These are phyloP conservation scores for Drosophila kohkoa DNA, from an alignment of 1,140 invertebrate genomes.

Conservation along the genomic window DNA sequence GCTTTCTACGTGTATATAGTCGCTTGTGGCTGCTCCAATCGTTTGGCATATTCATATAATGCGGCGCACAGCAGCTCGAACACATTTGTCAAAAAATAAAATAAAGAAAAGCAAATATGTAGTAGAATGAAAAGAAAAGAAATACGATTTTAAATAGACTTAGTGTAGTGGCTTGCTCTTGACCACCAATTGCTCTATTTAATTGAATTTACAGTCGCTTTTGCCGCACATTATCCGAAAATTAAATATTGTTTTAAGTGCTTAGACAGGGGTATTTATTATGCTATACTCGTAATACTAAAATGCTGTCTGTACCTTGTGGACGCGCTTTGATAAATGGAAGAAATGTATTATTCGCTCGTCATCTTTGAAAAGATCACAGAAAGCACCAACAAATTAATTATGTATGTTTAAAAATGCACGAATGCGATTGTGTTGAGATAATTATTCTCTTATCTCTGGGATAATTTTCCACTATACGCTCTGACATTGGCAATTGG, in stretches of 20 bases:
- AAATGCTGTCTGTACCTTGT: background rate
- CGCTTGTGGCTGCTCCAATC: conserved; percentile 41
- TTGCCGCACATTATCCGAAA: conserved; percentile 9
- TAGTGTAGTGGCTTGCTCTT: conserved; percentile 50
- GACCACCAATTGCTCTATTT: conserved; percentile 41
- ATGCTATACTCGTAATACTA: background rate
- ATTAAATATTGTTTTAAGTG: conserved; percentile 17
- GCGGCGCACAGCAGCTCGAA: background rate
- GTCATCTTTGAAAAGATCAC: background rate
- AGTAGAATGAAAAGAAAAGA: conserved; percentile 1
- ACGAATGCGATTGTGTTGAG: background rate
- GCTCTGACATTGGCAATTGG: too few relatives aligned
- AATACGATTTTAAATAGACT: conserved; percentile 43
- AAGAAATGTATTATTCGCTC: background rate
- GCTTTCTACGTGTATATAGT: conserved; percentile 29
- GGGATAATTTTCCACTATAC: background rate
- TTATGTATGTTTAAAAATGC: background rate
- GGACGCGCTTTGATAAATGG: conserved; percentile 1
- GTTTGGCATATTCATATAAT: conserved; percentile 32
- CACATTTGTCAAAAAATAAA: conserved; percentile 22
- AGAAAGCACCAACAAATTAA: background rate
- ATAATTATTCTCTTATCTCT: background rate
- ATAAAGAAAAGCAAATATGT: background rate
- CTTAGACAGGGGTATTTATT: conserved; percentile 4
- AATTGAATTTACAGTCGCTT: conserved; percentile 45